Conservation (phyloP, 2,797 vertebrate species). For the Pogoniulus pusillus region DNA sequence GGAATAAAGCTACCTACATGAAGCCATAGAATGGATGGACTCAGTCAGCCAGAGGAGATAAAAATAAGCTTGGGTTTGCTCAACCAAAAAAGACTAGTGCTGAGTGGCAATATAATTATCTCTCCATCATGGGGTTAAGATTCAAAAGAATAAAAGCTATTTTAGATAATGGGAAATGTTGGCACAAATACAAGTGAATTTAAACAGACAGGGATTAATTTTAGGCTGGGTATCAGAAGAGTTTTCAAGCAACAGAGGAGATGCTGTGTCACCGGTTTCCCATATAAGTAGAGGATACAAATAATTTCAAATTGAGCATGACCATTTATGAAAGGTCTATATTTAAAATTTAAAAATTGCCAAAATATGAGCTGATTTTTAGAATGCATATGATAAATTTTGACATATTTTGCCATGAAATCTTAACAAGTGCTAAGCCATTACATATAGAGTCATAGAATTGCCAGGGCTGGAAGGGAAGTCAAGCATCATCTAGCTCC, state of each 20-base stretch:
- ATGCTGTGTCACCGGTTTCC: not conserved
- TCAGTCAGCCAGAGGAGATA: not conserved
- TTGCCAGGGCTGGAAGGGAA: too few species aligned
- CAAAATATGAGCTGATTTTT: not conserved
- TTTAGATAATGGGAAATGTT: conserved; percentile 2
- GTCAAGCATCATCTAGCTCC: too few species aligned
- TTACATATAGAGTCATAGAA: not conserved
- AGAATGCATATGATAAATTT: not conserved
- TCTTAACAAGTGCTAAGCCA: not conserved
- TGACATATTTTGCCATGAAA: not conserved
- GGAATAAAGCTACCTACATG: not conserved
- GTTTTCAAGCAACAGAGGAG: not conserved
- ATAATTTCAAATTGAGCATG: not conserved
- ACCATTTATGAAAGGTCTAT: not conserved
- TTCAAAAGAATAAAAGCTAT: not conserved
- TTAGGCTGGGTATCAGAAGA: not conserved
- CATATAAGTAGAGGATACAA: not conserved
- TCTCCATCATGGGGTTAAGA: not conserved
- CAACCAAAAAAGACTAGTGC: not conserved
- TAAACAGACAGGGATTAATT: not conserved
- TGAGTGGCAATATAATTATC: not conserved
- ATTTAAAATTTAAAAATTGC: not conserved
- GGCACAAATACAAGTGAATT: not conserved
- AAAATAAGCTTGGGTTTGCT: conserved; percentile 17
- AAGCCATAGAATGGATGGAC: not conserved